phyloP scores from a whole-genome alignment of 2,888 invertebrate genomes.

The Lepidonotus clava region DNA sequence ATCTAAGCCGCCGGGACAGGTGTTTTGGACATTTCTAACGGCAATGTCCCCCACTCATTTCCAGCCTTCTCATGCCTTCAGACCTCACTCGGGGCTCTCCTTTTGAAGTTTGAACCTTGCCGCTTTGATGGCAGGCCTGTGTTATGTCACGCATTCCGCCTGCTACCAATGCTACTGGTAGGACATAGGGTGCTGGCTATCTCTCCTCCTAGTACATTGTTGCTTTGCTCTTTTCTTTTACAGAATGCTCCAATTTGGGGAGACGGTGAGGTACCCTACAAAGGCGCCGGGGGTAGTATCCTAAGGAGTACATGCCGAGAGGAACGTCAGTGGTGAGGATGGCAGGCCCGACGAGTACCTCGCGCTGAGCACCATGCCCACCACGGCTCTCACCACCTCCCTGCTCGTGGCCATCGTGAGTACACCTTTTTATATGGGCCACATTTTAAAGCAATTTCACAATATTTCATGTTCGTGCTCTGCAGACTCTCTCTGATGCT shows the following conservation, averaged over 20 bases:
- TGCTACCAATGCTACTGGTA: neutral
- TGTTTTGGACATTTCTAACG: conserved; percentile 15
- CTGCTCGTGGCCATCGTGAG: neutral
- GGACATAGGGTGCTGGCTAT: neutral
- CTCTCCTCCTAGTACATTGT: neutral
- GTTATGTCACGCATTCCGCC: neutral
- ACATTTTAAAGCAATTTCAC: no score
- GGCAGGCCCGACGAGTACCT: neutral
- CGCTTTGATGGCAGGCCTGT: conserved; percentile 15
- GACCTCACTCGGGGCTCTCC: neutral
- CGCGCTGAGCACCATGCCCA: conserved; percentile 4
- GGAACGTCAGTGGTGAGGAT: neutral
- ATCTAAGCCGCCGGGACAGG: neutral
- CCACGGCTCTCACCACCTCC: neutral
- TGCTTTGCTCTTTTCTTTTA: neutral
- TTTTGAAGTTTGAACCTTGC: conserved; percentile 6
- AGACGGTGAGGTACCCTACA: neutral
- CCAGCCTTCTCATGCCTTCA: neutral
- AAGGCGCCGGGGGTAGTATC: no score
- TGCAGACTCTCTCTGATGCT: no score
- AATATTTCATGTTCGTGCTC: no score
- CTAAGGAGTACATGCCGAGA: neutral
- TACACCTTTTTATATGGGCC: no score
- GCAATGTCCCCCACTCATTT: neutral
- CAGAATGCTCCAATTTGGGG: neutral